phyloP scores from a whole-genome alignment of 2,888 invertebrate genomes.

The Lycophotia porphyrea region DNA sequence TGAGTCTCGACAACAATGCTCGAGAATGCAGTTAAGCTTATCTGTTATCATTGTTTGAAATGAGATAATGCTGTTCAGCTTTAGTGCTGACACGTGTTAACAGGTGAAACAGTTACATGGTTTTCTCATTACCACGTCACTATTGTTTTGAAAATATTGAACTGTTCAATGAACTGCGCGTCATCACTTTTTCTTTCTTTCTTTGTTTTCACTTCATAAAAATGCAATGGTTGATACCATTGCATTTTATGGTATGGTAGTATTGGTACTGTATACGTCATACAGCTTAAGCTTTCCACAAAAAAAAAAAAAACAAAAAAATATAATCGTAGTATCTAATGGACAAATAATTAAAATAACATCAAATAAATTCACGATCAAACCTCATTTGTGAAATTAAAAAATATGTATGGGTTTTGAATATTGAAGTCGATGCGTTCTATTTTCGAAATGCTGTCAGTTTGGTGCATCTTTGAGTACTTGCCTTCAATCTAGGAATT shows the following conservation, averaged over 20 bases:
- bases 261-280: too few relatives aligned
- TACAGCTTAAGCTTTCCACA: background rate
- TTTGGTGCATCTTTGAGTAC: slow-evolving; percentile 1
- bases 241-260: too few relatives aligned
- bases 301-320: background rate
- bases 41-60: slow-evolving; percentile 82
- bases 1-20: slow-evolving; percentile 65
- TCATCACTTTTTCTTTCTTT: slow-evolving; percentile 29
- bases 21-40: slow-evolving; percentile 77
- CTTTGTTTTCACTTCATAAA: slow-evolving; percentile 18
- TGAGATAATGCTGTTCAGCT: slow-evolving; percentile 79
- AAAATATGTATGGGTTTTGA: too few relatives aligned
- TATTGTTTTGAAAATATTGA: slow-evolving; percentile 51
- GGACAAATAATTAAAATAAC: background rate
- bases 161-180: slow-evolving; percentile 46
- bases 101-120: slow-evolving; percentile 68
- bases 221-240: too few relatives aligned
- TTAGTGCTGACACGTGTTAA: slow-evolving; percentile 74
- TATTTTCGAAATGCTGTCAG: slow-evolving; percentile 16
- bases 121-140: slow-evolving; percentile 71
- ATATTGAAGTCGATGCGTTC: slow-evolving; percentile 15
- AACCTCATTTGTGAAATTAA: background rate
- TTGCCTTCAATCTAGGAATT: background rate
- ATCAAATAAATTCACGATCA: background rate
- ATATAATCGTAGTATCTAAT: background rate